phyloP scores from a whole-genome alignment of 2,113 vertebrate species.

The Daphoenositta chrysoptera region DNA sequence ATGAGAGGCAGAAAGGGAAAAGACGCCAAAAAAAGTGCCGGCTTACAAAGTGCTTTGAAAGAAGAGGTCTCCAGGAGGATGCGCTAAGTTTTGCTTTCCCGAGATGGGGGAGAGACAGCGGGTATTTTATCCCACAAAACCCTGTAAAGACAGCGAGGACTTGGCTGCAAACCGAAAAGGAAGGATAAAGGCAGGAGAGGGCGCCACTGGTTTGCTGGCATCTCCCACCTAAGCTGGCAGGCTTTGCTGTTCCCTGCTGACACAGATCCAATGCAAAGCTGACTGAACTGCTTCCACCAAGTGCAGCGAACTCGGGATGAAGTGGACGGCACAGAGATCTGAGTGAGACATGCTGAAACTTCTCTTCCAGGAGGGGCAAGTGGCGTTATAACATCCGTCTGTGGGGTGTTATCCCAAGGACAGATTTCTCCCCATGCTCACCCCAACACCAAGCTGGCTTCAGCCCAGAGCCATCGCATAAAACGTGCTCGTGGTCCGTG shows the following conservation, averaged over 20 bases:
- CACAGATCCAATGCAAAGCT: neutral
- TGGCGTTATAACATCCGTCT: accelerated
- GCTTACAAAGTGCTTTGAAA: neutral
- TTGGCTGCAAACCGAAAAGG: neutral
- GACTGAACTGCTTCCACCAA: neutral
- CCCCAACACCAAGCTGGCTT: neutral
- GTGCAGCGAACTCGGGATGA: neutral
- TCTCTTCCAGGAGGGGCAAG: neutral
- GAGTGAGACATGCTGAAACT: neutral
- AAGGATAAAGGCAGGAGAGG: neutral
- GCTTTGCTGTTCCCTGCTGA: neutral
- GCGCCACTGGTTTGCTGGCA: neutral
- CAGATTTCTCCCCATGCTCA: neutral
- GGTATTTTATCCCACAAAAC: neutral
- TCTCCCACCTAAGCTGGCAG: neutral
- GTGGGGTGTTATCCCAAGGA: neutral
- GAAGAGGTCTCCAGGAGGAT: neutral
- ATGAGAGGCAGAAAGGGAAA: neutral
- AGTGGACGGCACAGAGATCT: neutral
- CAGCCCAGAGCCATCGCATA: neutral
- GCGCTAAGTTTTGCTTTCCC: neutral
- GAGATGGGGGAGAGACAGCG: neutral
- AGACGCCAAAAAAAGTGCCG: neutral
- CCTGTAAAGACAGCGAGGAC: neutral
- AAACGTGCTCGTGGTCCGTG: neutral